Conservation (phyloP, 35 echinoderm and acorn worm genomes). For the Apostichopus californicus region DNA sequence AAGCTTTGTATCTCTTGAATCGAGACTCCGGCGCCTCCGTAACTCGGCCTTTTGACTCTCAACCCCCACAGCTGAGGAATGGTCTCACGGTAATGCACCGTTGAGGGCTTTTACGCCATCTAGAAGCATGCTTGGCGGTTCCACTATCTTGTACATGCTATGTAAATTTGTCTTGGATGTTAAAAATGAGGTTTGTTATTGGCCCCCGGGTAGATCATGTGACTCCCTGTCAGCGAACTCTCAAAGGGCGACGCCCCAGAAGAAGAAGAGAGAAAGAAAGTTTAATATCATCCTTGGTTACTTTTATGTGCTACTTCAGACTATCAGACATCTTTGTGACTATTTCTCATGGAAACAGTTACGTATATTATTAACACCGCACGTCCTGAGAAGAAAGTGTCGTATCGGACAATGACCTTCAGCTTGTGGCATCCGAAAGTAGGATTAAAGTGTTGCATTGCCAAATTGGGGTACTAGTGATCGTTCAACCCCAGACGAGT, state of each 20-base stretch:
- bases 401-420: constrained; percentile 34
- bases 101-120: not conserved
- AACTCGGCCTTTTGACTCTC: not conserved
- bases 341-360: constrained; percentile 12
- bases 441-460: constrained; percentile 23
- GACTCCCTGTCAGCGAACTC: not conserved
- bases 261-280: not conserved
- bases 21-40: too few species aligned
- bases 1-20: too few species aligned
- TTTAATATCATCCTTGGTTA: not conserved
- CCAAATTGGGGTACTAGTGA: constrained; percentile 17
- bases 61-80: not conserved
- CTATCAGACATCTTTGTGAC: not conserved
- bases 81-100: not conserved
- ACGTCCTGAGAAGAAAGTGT: constrained; percentile 16
- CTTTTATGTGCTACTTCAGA: not conserved
- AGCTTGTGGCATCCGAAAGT: not conserved
- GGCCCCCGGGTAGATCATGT: not conserved
- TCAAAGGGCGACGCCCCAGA: not conserved
- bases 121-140: not conserved
- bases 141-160: constrained; percentile 1
- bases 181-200: not conserved
- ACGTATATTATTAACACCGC: not conserved
- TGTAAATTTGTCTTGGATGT: not conserved
- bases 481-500: constrained; percentile 30